A percentile compares a stretch with the other conserved stretches of the same genome.
Conservation (phyloP, 2,797 vertebrate genomes). For the Danio jaintianensis region DNA sequence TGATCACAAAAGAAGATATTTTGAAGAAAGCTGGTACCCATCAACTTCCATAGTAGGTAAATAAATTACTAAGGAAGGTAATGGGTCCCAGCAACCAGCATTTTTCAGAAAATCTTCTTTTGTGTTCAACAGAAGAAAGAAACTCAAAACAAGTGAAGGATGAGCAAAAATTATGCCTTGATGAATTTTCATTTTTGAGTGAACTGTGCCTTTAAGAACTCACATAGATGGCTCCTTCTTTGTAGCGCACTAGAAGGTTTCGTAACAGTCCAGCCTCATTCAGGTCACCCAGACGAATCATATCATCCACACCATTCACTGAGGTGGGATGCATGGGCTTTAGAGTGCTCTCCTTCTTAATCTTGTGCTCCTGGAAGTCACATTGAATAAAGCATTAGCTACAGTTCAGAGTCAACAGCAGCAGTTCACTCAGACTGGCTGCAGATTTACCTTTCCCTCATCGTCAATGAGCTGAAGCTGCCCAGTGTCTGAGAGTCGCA, state of each 20-base stretch:
- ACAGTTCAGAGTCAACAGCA: constrained; percentile 29
- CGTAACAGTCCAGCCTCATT: constrained; percentile 93
- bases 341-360: constrained; percentile 77
- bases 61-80: too few species aligned
- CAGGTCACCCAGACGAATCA: constrained; percentile 93
- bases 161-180: too few species aligned
- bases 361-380: constrained; percentile 85
- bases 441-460: constrained; percentile 89
- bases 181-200: too few species aligned
- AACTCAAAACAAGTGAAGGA: too few species aligned
- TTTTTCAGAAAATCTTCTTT: too few species aligned
- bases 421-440: neutral
- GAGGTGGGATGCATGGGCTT: constrained; percentile 91
- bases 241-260: constrained; percentile 94
- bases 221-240: constrained; percentile 92
- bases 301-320: constrained; percentile 91
- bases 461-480: constrained; percentile 89
- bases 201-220: constrained; percentile 67
- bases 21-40: too few species aligned
- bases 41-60: too few species aligned
- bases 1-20: too few species aligned
- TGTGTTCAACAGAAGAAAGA: too few species aligned
- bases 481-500: constrained; percentile 83
- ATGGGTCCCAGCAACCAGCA: too few species aligned
- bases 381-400: neutral